These are phyloP conservation scores for Paracentrotus lividus DNA, from an alignment of 53 echinoderm and acorn worm species.

Conservation along the genomic window DNA sequence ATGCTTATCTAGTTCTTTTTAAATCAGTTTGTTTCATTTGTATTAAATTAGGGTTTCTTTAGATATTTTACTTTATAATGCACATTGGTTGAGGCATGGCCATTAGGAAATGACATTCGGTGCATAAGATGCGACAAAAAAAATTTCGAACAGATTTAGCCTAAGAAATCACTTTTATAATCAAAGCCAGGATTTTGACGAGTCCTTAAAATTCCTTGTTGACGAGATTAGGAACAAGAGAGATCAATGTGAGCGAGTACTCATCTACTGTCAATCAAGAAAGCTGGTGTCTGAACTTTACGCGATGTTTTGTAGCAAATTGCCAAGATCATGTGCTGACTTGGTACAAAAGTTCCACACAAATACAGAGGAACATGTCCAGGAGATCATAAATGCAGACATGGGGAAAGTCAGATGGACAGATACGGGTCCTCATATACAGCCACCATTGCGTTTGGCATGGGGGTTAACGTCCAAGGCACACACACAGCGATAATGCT, in stretches of 20 bases:
- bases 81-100: no score
- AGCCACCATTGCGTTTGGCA: constrained; percentile 71
- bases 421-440: constrained; percentile 60
- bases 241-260: not conserved
- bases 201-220: constrained; percentile 57
- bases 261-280: constrained; percentile 69
- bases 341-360: constrained; percentile 74
- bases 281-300: constrained; percentile 41
- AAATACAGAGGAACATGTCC: constrained; percentile 62
- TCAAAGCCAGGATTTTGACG: constrained; percentile 11
- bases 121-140: no score
- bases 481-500: constrained; percentile 36
- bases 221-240: constrained; percentile 35
- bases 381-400: constrained; percentile 34
- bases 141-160: no score
- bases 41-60: no score
- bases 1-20: no score
- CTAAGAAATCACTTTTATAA: no score
- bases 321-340: not conserved
- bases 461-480: constrained; percentile 66
- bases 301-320: constrained; percentile 2
- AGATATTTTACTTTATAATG: no score
- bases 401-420: constrained; percentile 17
- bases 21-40: no score
- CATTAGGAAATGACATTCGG: no score